These are phyloP conservation scores for Lacerta bilineata DNA, from an alignment of 2,797 vertebrate genomes.

Conservation along the genomic window DNA sequence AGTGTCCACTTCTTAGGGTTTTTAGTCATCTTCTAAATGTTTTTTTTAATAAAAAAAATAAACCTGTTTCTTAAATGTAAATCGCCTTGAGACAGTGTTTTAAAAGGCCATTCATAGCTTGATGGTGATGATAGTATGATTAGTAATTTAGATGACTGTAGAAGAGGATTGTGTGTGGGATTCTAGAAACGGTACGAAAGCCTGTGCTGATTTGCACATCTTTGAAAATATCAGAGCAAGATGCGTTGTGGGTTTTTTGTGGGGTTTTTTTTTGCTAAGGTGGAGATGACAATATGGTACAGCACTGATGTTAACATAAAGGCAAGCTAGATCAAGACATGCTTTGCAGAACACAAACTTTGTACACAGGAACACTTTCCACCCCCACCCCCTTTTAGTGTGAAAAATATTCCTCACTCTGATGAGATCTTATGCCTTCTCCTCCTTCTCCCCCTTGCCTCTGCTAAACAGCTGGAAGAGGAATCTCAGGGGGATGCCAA, in stretches of 20 bases:
- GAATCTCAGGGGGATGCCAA: not conserved
- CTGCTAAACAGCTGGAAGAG: not conserved
- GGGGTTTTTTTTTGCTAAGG: not conserved
- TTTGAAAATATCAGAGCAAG: not conserved
- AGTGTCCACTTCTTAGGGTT: too few relatives aligned
- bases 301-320: too few relatives aligned
- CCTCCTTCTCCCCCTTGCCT: not conserved
- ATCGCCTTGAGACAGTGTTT: too few relatives aligned
- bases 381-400: not conserved
- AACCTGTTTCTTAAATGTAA: too few relatives aligned
- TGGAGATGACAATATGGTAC: not conserved
- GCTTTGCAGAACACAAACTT: not conserved
- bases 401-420: not conserved
- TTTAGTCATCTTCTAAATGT: too few relatives aligned
- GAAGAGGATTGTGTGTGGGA: not conserved
- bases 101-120: too few relatives aligned
- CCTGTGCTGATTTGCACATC: too few relatives aligned
- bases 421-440: accelerated
- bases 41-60: too few relatives aligned
- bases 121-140: too few relatives aligned
- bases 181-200: not conserved
- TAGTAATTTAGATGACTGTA: too few relatives aligned
- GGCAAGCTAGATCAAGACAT: too few relatives aligned
- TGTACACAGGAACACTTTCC: too few relatives aligned
- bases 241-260: not conserved